Evolutionary conservation across 2,888 invertebrate species (phyloP).

Genomic region (Xanthorhoe spadicearia): DNA sequence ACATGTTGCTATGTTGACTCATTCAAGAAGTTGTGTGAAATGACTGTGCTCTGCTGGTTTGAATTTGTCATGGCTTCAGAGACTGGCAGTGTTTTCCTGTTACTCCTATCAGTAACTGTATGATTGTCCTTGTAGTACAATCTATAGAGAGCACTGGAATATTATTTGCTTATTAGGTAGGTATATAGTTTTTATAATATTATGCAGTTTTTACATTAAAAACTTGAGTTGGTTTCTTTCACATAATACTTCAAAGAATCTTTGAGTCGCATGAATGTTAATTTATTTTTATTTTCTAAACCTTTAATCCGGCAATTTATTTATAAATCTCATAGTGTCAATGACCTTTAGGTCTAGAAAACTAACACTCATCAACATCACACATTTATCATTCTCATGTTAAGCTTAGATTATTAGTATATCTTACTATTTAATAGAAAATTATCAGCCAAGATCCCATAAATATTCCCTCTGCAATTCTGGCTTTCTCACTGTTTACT

Average conservation of each 20-base stretch:
- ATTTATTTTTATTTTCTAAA: neutral
- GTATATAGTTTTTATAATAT: no score
- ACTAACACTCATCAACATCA: neutral
- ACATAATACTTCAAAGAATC: no score
- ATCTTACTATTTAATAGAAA: neutral
- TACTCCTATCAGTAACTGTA: constrained; percentile 31
- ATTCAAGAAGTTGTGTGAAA: constrained; percentile 46
- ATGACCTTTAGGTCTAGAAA: neutral
- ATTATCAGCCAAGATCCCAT: neutral
- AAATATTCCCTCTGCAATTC: neutral
- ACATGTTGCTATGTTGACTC: constrained; percentile 55
- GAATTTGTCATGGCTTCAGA: constrained; percentile 10
- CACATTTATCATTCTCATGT: neutral
- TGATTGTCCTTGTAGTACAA: constrained; percentile 28
- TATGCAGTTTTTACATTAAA: no score
- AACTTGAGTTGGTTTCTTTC: no score
- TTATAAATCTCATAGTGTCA: neutral
- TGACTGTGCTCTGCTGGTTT: constrained; percentile 37
- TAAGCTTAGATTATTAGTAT: no score
- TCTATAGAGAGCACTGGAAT: constrained; percentile 8
- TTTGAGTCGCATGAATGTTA: no score
- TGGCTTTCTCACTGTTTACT: neutral
- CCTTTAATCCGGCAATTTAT: neutral
- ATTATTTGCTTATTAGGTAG: neutral
- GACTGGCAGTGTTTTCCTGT: constrained; percentile 37